Evolutionary conservation across 2,797 vertebrate species (phyloP).

Genomic region (Poecilia wingei): DNA sequence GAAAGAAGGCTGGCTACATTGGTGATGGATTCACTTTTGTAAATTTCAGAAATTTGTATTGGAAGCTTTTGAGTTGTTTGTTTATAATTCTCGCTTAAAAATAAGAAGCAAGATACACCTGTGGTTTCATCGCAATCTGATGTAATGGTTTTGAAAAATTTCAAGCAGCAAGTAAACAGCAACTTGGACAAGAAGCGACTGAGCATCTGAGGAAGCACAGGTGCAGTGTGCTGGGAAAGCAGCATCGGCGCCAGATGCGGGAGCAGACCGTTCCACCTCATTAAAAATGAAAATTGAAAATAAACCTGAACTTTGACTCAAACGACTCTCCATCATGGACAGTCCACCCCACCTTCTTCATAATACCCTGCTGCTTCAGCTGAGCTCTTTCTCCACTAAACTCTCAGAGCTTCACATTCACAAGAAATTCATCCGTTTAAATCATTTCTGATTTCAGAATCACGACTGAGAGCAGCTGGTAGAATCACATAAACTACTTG

Average conservation of each 20-base stretch:
- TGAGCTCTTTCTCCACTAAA: neutral
- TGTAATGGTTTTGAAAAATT: neutral
- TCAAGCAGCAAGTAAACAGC: neutral
- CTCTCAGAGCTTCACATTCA: neutral
- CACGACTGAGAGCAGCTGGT: neutral
- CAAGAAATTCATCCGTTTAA: neutral
- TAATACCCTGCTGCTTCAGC: neutral
- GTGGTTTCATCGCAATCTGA: neutral
- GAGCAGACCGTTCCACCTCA: neutral
- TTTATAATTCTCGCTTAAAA: too few relatives aligned
- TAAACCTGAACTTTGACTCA: neutral
- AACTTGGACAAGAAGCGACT: neutral
- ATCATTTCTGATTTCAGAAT: neutral
- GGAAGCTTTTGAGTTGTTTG: too few relatives aligned
- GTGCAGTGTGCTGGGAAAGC: neutral
- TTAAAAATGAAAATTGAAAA: neutral
- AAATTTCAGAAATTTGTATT: too few relatives aligned
- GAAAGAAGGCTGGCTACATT: too few relatives aligned
- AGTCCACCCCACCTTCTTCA: neutral
- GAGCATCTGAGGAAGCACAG: neutral
- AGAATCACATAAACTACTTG: neutral
- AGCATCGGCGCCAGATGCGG: neutral
- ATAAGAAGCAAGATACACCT: neutral
- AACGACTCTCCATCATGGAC: neutral
- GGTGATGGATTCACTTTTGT: too few relatives aligned